Evolutionary conservation across 2,797 vertebrate species (phyloP), one percentile per base, ranked within the genome.

Genomic region (Coregonus suidteri): DNA sequence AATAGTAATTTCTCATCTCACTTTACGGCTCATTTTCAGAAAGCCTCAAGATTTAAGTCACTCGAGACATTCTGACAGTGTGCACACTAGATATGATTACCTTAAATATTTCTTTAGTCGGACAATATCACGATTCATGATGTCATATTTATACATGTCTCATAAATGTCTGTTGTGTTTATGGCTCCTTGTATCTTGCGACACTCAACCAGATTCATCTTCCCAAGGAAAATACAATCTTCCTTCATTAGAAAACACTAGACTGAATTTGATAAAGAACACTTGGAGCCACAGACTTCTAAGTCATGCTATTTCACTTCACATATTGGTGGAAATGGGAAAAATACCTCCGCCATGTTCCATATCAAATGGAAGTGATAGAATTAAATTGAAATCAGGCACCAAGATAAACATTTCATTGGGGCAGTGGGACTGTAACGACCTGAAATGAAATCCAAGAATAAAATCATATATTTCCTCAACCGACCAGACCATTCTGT

Each of bases 101-200:
- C 77, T 87, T 71, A 59, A 85, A 81, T 83, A 76, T 80, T 84
- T 88, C 77, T 85, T 79, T 70, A 78, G 82, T 88, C 77, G 86
- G 79, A 79, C 70, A 76, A 76, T 75, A 77, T 79, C 20, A 25
- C 18, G 73, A 71, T 84, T 82, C 78, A 80, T 85, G 79, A 87
- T 79, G 66, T 77, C 68, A 67, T 80, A 77, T 89, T 88, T 84
- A 88, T 77, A 81, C 56, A 67, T 62, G 56, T 85, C 84, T 89
- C 84, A 79, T 91, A 91, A 91, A 90, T 54, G 81, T 89, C 84
- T 85, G 84, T 89, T 3, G 6, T 82, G 81, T 91, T 90, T 90
- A 91, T 85, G 71, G 80, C 56, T 74, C 71, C 75, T 79, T 83
- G 81, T 77, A 77, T 88, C 77, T 79, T 79, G 81, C 85, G 84